These are phyloP conservation scores for Stylophora pistillata DNA, from an alignment of 64 coral and sea anemone genomes.

Conservation along the genomic window DNA sequence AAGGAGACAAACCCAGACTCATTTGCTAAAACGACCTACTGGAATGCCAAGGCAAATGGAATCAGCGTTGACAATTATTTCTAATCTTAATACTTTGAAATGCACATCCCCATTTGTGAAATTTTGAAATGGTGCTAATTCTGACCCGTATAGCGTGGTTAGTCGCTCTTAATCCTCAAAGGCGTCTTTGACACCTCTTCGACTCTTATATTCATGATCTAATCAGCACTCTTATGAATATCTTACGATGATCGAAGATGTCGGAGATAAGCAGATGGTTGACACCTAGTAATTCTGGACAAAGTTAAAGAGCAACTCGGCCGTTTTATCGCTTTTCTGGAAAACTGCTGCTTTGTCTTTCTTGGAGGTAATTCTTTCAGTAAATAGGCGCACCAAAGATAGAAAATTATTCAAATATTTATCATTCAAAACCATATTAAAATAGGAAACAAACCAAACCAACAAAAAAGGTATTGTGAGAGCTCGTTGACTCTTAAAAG, in stretches of 20 bases:
- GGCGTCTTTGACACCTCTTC: not conserved
- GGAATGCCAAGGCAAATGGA: not conserved
- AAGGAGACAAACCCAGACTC: not conserved
- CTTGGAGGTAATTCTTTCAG: not conserved
- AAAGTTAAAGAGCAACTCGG: not conserved
- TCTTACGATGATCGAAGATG: not conserved
- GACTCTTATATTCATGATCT: not conserved
- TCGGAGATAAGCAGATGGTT: not conserved
- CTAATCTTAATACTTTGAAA: not conserved
- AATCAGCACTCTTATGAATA: not conserved
- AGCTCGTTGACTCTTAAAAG: too few relatives aligned
- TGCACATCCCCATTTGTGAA: not conserved
- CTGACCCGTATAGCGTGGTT: not conserved
- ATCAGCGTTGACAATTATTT: not conserved
- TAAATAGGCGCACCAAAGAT: too few relatives aligned
- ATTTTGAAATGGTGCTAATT: not conserved
- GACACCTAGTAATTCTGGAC: not conserved
- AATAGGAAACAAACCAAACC: too few relatives aligned
- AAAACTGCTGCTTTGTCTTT: not conserved
- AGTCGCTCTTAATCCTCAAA: not conserved
- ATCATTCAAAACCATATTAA: too few relatives aligned
- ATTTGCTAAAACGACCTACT: not conserved
- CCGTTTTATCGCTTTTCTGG: not conserved
- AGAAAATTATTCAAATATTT: too few relatives aligned
- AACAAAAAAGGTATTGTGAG: too few relatives aligned